These are phyloP conservation scores for Mycetomoellerius zeteki DNA, from an alignment of 1,140 invertebrate genomes.

Conservation along the genomic window DNA sequence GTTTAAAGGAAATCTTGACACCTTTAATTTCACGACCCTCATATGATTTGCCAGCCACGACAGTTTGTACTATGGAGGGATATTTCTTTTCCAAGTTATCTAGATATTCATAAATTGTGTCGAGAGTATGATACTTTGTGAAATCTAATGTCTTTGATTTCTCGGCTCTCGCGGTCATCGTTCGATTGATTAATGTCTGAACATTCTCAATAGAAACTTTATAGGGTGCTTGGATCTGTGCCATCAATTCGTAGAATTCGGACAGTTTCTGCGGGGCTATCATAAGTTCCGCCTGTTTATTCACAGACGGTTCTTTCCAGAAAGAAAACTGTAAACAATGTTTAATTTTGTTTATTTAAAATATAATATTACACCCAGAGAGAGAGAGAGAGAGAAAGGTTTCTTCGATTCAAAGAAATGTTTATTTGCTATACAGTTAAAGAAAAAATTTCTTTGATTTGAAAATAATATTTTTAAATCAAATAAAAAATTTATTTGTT, in stretches of 20 bases:
- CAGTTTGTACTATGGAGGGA: background rate
- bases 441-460: no score
- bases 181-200: background rate
- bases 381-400: no score
- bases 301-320: slow-evolving; percentile 1
- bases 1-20: slow-evolving; percentile 1
- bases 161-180: background rate
- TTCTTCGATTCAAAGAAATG: no score
- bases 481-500: no score
- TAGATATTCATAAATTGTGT: background rate
- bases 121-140: background rate
- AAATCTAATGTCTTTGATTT: background rate
- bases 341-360: background rate
- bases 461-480: no score
- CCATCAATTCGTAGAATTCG: background rate
- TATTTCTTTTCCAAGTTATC: background rate
- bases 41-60: background rate
- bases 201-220: background rate
- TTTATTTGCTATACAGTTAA: no score
- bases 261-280: background rate
- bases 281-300: background rate
- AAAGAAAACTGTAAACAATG: background rate
- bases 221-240: background rate
- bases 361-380: no score
- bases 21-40: background rate